A percentile compares a stretch with the other conserved stretches of the same genome.
Conservation (phyloP, 2,113 vertebrate genomes). For the Calidris pygmaea region DNA sequence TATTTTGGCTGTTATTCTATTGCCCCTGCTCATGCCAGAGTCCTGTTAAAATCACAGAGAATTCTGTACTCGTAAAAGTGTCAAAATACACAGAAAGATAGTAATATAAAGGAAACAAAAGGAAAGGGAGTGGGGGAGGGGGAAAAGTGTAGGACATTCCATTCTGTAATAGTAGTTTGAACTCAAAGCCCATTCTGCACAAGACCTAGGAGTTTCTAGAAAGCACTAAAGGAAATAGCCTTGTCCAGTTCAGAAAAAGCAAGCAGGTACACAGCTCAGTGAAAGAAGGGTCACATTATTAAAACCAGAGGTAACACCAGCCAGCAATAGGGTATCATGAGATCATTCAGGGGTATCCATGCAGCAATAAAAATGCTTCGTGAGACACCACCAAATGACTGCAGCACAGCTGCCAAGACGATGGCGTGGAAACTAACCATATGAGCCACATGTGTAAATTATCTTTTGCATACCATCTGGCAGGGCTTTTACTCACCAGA, state of each 20-base stretch:
- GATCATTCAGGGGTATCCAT: background rate
- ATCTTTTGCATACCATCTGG: background rate
- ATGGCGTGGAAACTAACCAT: background rate
- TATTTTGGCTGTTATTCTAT: background rate
- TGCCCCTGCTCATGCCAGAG: background rate
- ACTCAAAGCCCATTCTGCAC: background rate
- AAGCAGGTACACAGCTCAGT: background rate
- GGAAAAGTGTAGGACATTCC: background rate
- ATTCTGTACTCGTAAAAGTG: background rate
- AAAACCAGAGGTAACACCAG: background rate
- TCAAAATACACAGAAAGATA: background rate
- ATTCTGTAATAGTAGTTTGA: background rate
- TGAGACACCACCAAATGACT: background rate
- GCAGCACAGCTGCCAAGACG: background rate
- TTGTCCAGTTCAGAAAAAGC: background rate
- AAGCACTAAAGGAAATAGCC: background rate
- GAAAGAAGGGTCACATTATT: background rate
- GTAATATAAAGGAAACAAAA: background rate
- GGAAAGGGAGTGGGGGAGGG: fast-evolving
- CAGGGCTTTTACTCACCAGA: background rate
- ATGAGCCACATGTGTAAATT: background rate
- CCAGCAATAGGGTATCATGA: background rate
- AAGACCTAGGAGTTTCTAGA: background rate
- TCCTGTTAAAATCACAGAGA: background rate
- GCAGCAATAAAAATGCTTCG: background rate